These are phyloP conservation scores for Lepidostoma basale DNA, from an alignment of 1,140 invertebrate species.

Conservation along the genomic window DNA sequence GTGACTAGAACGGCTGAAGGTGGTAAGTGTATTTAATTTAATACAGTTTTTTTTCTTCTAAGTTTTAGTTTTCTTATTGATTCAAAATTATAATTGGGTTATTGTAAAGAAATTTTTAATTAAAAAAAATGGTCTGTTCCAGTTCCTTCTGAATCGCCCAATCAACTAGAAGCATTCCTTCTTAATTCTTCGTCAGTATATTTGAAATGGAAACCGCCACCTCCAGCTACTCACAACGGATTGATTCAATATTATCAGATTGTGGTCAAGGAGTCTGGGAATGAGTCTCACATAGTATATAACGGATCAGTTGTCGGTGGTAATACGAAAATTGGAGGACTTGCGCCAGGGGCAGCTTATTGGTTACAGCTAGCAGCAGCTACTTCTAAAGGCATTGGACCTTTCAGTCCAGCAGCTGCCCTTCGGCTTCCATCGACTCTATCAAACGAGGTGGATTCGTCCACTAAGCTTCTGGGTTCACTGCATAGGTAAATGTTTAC, in stretches of 20 bases:
- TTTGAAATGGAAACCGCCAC: conserved; percentile 82
- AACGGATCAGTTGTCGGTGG: conserved; percentile 29
- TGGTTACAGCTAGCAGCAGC: conserved; percentile 63
- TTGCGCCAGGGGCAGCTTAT: conserved; percentile 27
- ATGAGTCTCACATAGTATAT: conserved; percentile 28
- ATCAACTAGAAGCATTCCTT: conserved; percentile 78
- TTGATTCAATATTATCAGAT: conserved; percentile 66
- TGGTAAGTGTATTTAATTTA: conserved; percentile 61
- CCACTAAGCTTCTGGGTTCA: conserved; percentile 29
- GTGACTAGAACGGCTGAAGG: conserved; percentile 74
- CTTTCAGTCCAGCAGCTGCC: conserved; percentile 67
- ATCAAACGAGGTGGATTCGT: conserved; percentile 21
- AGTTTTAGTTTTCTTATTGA: neutral
- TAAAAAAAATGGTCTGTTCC: conserved; percentile 47
- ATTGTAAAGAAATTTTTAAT: neutral
- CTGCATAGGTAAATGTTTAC: conserved; percentile 36
- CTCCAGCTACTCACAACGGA: conserved; percentile 73
- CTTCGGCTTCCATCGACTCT: conserved; percentile 22
- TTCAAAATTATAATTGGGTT: too few relatives aligned
- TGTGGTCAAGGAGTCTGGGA: conserved; percentile 45
- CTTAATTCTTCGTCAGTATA: conserved; percentile 79
- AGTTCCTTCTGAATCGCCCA: conserved; percentile 81
- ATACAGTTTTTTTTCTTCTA: neutral
- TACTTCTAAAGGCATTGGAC: conserved; percentile 75
- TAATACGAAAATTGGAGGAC: conserved; percentile 25